Evolutionary conservation across 2,888 invertebrate genomes (phyloP), one percentile per base, ranked within the genome.

Genomic region (Agrochola circellaris): DNA sequence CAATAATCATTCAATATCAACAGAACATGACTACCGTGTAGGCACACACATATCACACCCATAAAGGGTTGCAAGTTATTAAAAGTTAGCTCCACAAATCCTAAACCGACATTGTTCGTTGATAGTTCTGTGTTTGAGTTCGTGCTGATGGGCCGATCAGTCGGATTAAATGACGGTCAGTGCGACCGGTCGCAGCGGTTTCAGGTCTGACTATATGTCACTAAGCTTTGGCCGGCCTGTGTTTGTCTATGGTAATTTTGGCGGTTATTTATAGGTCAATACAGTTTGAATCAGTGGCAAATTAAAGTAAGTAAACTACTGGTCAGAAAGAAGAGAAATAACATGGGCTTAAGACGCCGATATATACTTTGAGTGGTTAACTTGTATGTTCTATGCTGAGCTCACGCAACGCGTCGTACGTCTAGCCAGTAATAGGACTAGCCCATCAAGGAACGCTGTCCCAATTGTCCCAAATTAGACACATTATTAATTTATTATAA

Each of bases 141-240:
- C 88, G 87, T 87, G 87, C 88, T 81, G 75, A 79, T 79, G 77
- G 77, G n/a, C 38, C 66, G 75, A 79, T 68, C 73, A 64, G 42
- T 42, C 42, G 71, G 82, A 88, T 87, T 77, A 78, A 58, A 78
- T 73, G 79, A 56, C 81, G 85, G 75, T 77, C 73, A 76, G 62
- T 58, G 17, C 15, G 38, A 23, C 56, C 67, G 48, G 30, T 67
- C 65, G 51, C 45, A 17, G 70, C 11, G 73, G 73, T 60, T 75
- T 56, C n/a, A 64, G n/a, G 62, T 54, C 67, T 56, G 54, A 68
- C 64, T 79, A 58, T 70, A 77, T 62, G 76, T 67, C 77, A 78
- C 72, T 71, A 73, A 62, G 73, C 61, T 62, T 58, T 65, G 26
- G 23, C 26, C 17, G 34, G 45, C 26, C 23, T 48, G 48, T 58